Conservation (phyloP, 2,113 vertebrate species). For the Oplegnathus fasciatus region DNA sequence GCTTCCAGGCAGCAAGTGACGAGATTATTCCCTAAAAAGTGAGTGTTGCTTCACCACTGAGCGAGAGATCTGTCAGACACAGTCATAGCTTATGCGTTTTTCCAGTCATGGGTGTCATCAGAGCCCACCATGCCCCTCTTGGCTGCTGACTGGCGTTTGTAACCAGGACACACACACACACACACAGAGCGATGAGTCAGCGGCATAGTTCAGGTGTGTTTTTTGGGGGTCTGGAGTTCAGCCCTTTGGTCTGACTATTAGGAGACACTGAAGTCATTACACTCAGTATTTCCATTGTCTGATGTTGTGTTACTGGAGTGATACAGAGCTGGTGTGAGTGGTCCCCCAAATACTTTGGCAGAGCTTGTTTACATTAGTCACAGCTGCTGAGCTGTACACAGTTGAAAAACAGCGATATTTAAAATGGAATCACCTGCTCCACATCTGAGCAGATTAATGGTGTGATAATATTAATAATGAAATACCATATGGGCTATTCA, state of each 20-base stretch:
- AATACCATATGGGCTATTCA: slow-evolving; percentile 5
- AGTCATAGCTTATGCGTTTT: slow-evolving; percentile 61
- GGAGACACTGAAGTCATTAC: slow-evolving; percentile 68
- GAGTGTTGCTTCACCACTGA: slow-evolving; percentile 31
- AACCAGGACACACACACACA: slow-evolving; percentile 41
- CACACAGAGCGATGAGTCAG: slow-evolving; percentile 62
- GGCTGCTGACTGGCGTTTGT: slow-evolving; percentile 36
- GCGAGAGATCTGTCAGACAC: slow-evolving; percentile 29
- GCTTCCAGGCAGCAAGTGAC: slow-evolving; percentile 19
- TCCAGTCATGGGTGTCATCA: slow-evolving; percentile 65
- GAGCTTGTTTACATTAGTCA: slow-evolving; percentile 49
- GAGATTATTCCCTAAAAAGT: slow-evolving; percentile 23
- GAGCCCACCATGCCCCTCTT: slow-evolving; percentile 47
- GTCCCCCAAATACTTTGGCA: slow-evolving; percentile 34
- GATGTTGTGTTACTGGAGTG: slow-evolving; percentile 58
- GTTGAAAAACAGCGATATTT: slow-evolving; percentile 22
- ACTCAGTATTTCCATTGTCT: slow-evolving; percentile 75
- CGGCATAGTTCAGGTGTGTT: slow-evolving; percentile 64
- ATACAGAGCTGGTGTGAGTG: slow-evolving; percentile 34
- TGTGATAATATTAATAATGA: slow-evolving; percentile 24
- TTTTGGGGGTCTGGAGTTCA: slow-evolving; percentile 55
- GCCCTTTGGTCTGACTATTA: slow-evolving; percentile 55
- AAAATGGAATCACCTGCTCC: slow-evolving; percentile 34
- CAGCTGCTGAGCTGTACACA: slow-evolving; percentile 23
- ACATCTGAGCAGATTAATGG: slow-evolving; percentile 26